A percentile compares a stretch with the other conserved stretches of the same genome.
Conservation (phyloP, 2,797 vertebrate species). For the Orestias chungarensis region DNA sequence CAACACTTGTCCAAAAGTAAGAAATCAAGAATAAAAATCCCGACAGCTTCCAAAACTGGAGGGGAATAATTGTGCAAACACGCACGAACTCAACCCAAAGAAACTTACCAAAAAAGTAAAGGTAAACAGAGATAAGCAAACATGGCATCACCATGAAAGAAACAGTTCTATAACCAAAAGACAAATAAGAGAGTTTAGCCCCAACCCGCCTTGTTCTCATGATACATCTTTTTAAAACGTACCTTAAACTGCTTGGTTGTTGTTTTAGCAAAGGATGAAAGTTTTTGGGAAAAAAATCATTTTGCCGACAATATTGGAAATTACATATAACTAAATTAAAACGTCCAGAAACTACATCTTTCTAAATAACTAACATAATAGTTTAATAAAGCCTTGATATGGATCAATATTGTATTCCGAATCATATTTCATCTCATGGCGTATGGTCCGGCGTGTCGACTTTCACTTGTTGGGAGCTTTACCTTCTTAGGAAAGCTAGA, state of each 20-base stretch:
- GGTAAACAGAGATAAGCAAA: too few species aligned
- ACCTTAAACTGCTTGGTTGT: too few species aligned
- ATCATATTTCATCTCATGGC: neutral
- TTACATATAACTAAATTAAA: neutral
- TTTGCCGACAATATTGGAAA: neutral
- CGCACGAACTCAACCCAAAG: too few species aligned
- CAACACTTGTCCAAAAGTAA: neutral
- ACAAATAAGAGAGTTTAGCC: too few species aligned
- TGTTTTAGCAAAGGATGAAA: too few species aligned
- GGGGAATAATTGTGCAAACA: neutral
- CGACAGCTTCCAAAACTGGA: neutral
- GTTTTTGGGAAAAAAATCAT: neutral
- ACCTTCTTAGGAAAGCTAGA: conserved; percentile 8
- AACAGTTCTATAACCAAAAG: too few species aligned
- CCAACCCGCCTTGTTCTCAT: too few species aligned
- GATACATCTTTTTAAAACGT: too few species aligned
- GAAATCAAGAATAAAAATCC: neutral
- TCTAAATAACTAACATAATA: neutral
- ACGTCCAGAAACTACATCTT: neutral
- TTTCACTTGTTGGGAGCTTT: conserved; percentile 8
- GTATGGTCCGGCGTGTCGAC: neutral
- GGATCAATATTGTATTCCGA: neutral
- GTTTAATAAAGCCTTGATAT: neutral
- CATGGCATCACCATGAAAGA: too few species aligned
- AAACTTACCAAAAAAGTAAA: neutral